phyloP scores from a whole-genome alignment of 1,140 invertebrate species.

The Calephelis virginiensis region DNA sequence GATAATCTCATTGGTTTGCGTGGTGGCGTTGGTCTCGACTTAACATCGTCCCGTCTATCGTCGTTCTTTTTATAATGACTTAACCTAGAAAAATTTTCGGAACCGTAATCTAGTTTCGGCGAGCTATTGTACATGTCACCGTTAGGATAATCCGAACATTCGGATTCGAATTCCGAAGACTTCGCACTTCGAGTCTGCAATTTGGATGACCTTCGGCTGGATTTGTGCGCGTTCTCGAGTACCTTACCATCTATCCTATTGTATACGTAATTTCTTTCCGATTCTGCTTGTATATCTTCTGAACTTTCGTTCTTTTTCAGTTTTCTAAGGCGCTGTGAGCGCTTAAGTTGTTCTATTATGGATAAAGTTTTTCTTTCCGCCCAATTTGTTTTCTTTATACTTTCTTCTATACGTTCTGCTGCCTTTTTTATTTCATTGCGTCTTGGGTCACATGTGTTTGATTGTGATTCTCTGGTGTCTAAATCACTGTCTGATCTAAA shows the following conservation, averaged over 20 bases:
- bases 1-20: conserved; percentile 90
- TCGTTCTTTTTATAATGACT: conserved; percentile 74
- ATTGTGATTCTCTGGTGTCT: conserved; percentile 42
- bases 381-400: conserved; percentile 74
- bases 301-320: conserved; percentile 66
- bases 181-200: conserved; percentile 81
- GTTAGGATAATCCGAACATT: conserved; percentile 75
- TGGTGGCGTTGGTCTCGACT: conserved; percentile 85
- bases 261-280: conserved; percentile 65
- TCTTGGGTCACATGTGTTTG: conserved; percentile 39
- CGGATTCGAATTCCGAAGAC: conserved; percentile 83
- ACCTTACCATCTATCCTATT: conserved; percentile 75
- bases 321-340: conserved; percentile 62
- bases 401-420: conserved; percentile 64
- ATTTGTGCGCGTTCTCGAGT: conserved; percentile 74
- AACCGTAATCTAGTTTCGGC: conserved; percentile 77
- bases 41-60: conserved; percentile 56
- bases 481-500: conserved; percentile 61
- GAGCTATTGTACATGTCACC: conserved; percentile 63
- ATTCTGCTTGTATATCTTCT: conserved; percentile 59
- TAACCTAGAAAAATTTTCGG: conserved; percentile 75
- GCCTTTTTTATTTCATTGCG: conserved; percentile 60
- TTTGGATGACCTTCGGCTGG: conserved; percentile 66
- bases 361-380: conserved; percentile 68
- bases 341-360: conserved; percentile 69